Evolutionary conservation across 2,113 vertebrate species (phyloP).

Genomic region (Strigops habroptila): DNA sequence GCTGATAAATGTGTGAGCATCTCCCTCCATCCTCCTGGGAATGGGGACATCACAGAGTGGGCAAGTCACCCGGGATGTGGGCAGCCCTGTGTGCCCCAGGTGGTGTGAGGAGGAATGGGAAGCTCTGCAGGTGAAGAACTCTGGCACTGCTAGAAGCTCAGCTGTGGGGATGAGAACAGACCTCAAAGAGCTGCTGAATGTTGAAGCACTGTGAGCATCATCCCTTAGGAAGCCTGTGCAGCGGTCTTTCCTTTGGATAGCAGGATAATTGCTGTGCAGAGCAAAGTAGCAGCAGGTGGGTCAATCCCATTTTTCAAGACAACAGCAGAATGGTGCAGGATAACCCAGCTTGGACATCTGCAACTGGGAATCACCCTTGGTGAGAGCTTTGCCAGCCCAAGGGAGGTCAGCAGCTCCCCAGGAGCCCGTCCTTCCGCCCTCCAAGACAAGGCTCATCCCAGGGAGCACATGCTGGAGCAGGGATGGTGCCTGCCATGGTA

Average conservation of each 20-base stretch:
- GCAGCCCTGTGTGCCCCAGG: neutral
- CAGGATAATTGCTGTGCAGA: neutral
- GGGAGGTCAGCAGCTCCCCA: neutral
- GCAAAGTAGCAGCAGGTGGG: neutral
- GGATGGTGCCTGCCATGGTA: rapidly evolving
- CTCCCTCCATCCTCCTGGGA: neutral
- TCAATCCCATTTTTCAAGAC: neutral
- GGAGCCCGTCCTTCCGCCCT: neutral
- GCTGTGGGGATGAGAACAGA: neutral
- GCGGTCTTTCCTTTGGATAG: neutral
- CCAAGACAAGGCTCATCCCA: neutral
- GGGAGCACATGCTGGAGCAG: neutral
- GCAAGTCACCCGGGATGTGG: rapidly evolving
- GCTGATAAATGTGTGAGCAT: too few species aligned
- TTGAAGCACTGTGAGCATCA: neutral
- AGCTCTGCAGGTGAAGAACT: neutral
- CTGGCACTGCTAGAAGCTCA: neutral
- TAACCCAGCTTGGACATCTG: neutral
- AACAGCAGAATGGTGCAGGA: neutral
- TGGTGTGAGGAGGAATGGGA: neutral
- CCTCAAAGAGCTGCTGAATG: neutral
- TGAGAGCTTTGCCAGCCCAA: neutral
- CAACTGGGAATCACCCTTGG: neutral
- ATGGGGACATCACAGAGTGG: neutral
- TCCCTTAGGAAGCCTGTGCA: neutral